Base-by-base conservation (phyloP, 2,113 vertebrate species). In the Anas platyrhynchos region DNA sequence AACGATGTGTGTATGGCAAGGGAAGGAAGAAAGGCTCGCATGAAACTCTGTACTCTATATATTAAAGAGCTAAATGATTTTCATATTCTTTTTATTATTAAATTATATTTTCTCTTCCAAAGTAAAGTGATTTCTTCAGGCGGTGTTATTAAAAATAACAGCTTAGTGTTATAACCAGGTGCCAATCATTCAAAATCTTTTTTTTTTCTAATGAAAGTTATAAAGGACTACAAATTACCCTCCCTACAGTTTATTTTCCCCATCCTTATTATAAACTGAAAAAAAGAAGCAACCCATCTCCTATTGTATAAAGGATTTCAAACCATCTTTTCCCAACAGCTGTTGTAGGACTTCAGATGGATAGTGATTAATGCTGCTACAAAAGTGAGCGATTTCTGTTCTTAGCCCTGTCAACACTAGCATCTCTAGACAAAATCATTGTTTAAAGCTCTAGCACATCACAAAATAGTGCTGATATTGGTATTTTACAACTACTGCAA, bases 401-500 rank as follows among this genome's bases (percentile, higher is more conserved):
- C 68, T 93, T 32, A 89, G 58, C 73, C 88, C 92, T 88, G 83
- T 73, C 69, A 83, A 78, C 86, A 52, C 71, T 71, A 92, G 83
- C 84, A 75, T 75, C 77, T 88, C 76, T 44, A 93, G 91, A 87
- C 75, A 95, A 90, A 96, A 91, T 86, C 58, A 78, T 48, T 68
- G 74, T 76, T 92, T 76, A 86, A 94, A 95, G 95, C 88, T 93
- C 77, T 89, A 95, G 78, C 67, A 93, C 95, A 74, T 83, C 90
- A 90, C 88, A 94, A 75, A 95, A 92, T 48, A 79, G 65, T 73
- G 93, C 74, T 29, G 46, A 93, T 94, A 92, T 1, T 89, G 74
- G 88, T 95, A 94, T 79, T 91, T 92, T 84, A 96, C 91, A 91
- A 74, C 94, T 95, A 96, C 95, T 74, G 93, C 93, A 94, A 96